Conservation (phyloP, 2,797 vertebrate genomes). For the Hephaestus fuliginosus region DNA sequence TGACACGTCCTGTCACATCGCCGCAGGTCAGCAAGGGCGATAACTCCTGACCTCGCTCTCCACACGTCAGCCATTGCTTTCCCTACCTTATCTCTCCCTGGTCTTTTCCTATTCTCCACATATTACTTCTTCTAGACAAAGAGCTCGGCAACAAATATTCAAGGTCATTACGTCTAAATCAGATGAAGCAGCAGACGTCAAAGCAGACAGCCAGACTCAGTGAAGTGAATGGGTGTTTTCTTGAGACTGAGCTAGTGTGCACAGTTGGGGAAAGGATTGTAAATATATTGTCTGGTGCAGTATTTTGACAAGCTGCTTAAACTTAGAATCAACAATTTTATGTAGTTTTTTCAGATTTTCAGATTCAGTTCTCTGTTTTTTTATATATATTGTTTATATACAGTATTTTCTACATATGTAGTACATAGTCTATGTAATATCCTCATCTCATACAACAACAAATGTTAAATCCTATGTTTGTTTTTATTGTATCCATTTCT, state of each 20-base stretch:
- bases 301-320: background rate
- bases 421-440: background rate
- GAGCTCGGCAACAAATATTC: constrained; percentile 16
- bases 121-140: constrained; percentile 7
- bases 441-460: background rate
- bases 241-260: background rate
- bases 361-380: background rate
- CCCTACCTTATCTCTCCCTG: constrained; percentile 33
- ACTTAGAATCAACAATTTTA: background rate
- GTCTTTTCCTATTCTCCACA: background rate
- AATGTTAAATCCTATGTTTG: background rate
- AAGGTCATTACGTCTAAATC: constrained; percentile 19
- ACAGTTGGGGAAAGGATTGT: background rate
- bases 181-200: constrained; percentile 32
- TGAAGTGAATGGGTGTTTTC: background rate
- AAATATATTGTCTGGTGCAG: background rate
- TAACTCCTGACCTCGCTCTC: constrained; percentile 59
- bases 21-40: constrained; percentile 56
- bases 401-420: too few relatives aligned
- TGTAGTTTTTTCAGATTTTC: background rate
- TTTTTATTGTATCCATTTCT: too few relatives aligned
- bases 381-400: too few relatives aligned
- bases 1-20: constrained; percentile 50
- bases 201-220: background rate
- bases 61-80: constrained; percentile 36